Conservation (phyloP, 2,888 invertebrate species). For the Sicus ferrugineus region DNA sequence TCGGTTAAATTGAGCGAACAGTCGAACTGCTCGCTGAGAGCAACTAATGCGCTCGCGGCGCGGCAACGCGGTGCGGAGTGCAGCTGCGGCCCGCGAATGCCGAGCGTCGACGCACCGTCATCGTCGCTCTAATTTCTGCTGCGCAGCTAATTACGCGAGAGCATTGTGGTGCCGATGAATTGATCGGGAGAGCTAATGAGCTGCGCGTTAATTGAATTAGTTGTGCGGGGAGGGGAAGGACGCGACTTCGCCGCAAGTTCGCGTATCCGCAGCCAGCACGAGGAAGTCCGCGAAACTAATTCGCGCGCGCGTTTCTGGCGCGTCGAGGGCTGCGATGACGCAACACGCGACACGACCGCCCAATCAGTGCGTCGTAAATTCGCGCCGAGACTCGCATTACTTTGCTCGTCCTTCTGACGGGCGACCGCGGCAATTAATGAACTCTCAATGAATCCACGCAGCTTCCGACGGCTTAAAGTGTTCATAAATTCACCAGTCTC, state of each 20-base stretch:
- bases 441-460: neutral
- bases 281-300: no score
- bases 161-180: neutral
- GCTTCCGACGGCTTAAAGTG: neutral
- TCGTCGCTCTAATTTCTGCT: neutral
- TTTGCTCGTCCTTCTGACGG: no score
- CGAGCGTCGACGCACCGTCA: neutral
- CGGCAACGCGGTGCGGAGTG: neutral
- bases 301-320: no score
- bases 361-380: no score
- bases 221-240: neutral
- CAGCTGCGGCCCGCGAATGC: neutral
- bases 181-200: constrained; percentile 1
- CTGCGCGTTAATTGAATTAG: constrained; percentile 1
- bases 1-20: constrained; percentile 27
- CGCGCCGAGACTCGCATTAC: no score
- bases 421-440: neutral
- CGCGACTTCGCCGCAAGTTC: neutral
- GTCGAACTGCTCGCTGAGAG: constrained; percentile 8
- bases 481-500: neutral
- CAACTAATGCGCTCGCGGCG: neutral
- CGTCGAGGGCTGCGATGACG: no score
- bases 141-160: constrained; percentile 14
- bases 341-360: no score
- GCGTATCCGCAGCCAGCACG: no score